A percentile compares a stretch with the other conserved stretches of the same genome.
Conservation (phyloP, 2,113 vertebrate genomes). For the Heptranchias perlo region DNA sequence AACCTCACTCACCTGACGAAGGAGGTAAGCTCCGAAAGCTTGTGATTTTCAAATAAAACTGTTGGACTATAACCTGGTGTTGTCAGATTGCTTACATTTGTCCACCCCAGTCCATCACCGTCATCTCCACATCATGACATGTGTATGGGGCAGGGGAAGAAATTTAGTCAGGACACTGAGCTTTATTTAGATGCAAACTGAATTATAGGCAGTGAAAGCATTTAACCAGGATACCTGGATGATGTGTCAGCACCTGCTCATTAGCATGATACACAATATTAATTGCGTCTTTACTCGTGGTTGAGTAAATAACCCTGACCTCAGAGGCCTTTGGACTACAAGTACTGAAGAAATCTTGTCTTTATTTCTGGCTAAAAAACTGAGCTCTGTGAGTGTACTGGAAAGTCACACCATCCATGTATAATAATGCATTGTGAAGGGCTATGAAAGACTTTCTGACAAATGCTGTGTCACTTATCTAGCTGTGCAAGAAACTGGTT, state of each 20-base stretch:
- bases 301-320: background rate
- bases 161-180: background rate
- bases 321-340: background rate
- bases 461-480: background rate
- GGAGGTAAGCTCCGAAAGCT: too few species aligned
- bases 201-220: background rate
- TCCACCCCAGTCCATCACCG: too few species aligned
- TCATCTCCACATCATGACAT: too few species aligned
- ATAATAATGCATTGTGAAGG: background rate
- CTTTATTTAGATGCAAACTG: background rate
- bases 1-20: too few species aligned
- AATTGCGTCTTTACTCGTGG: background rate
- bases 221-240: background rate
- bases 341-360: background rate
- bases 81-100: too few species aligned
- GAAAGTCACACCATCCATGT: background rate
- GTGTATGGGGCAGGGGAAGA: background rate
- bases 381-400: background rate
- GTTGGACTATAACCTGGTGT: too few species aligned
- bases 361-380: background rate
- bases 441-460: background rate
- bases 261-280: background rate
- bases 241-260: background rate
- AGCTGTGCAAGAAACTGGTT: background rate
- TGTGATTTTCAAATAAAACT: too few species aligned